These are phyloP conservation scores for Mycogona germanica DNA, from an alignment of 2,888 invertebrate genomes.

Conservation along the genomic window DNA sequence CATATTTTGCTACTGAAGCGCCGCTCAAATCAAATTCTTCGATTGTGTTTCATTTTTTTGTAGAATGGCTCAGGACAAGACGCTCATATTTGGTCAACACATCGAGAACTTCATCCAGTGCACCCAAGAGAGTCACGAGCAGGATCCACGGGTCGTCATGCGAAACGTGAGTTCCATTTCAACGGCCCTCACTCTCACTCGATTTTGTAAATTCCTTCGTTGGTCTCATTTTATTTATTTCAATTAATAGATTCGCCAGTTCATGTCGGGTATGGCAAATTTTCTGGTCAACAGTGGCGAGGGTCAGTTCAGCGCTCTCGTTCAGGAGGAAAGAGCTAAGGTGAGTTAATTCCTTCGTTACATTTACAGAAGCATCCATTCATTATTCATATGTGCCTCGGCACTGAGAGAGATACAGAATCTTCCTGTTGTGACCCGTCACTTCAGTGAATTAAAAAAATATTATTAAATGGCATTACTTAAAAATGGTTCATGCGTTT, in stretches of 20 bases:
- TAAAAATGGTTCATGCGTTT: no score
- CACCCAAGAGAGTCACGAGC: slow-evolving; percentile 78
- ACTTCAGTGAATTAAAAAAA: no score
- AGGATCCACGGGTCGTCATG: slow-evolving; percentile 62
- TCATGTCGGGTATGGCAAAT: slow-evolving; percentile 98
- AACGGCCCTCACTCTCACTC: no score
- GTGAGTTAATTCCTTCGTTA: no score
- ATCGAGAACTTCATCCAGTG: slow-evolving; percentile 89
- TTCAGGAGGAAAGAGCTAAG: slow-evolving; percentile 70
- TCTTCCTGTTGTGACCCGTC: no score
- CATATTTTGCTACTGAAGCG: no score
- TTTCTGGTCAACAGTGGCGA: slow-evolving; percentile 94
- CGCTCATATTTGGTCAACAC: slow-evolving; percentile 82
- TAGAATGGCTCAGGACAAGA: slow-evolving; percentile 60
- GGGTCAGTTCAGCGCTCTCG: slow-evolving; percentile 78
- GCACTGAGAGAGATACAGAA: no score
- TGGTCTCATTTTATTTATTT: not conserved
- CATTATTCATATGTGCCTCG: no score
- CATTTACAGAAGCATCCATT: no score
- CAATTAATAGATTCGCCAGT: slow-evolving; percentile 56
- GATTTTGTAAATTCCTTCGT: not conserved
- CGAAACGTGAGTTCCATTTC: slow-evolving; percentile 35
- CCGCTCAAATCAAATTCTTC: not conserved
- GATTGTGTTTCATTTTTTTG: not conserved
- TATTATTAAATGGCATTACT: no score